Percentiles rank a stretch among this genome's conserved stretches.
phyloP scores from a whole-genome alignment of 1,140 invertebrate genomes.

The Melanaphis sacchari region DNA sequence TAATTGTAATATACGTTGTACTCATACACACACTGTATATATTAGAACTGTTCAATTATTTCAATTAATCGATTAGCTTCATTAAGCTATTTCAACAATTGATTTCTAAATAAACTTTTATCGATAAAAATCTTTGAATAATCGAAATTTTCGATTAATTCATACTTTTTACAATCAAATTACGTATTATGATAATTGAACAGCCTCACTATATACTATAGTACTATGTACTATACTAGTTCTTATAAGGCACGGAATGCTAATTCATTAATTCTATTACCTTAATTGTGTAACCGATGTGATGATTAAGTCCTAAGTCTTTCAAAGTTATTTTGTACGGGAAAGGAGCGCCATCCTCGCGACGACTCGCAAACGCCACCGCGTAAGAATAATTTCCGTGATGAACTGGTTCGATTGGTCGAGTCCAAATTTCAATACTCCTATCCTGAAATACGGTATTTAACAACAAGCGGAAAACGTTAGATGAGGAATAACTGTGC shows the following conservation, averaged over 20 bases:
- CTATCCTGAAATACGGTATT: slow-evolving; percentile 62
- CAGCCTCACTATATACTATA: too few species aligned
- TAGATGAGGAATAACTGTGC: background rate
- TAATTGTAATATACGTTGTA: background rate
- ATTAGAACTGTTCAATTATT: too few species aligned
- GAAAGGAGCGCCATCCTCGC: slow-evolving; percentile 70
- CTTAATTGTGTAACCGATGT: slow-evolving; percentile 81
- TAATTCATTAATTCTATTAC: slow-evolving; percentile 66
- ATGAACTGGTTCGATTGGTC: slow-evolving; percentile 64
- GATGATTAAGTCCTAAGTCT: slow-evolving; percentile 79
- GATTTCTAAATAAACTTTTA: too few species aligned
- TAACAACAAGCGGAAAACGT: background rate
- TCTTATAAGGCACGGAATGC: too few species aligned
- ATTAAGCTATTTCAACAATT: too few species aligned
- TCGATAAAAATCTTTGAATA: too few species aligned
- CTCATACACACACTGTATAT: too few species aligned
- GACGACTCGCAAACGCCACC: slow-evolving; percentile 68
- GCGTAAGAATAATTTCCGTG: slow-evolving; percentile 65
- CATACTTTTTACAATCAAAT: too few species aligned
- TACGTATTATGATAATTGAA: too few species aligned
- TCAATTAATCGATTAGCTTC: too few species aligned
- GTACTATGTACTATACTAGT: too few species aligned
- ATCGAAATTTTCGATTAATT: too few species aligned
- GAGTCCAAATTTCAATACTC: slow-evolving; percentile 66
- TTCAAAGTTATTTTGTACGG: slow-evolving; percentile 66